Percentiles rank a stretch among this genome's conserved stretches.
Conservation (phyloP, 2,797 vertebrate genomes). For the Acestrorhynchus altus region DNA sequence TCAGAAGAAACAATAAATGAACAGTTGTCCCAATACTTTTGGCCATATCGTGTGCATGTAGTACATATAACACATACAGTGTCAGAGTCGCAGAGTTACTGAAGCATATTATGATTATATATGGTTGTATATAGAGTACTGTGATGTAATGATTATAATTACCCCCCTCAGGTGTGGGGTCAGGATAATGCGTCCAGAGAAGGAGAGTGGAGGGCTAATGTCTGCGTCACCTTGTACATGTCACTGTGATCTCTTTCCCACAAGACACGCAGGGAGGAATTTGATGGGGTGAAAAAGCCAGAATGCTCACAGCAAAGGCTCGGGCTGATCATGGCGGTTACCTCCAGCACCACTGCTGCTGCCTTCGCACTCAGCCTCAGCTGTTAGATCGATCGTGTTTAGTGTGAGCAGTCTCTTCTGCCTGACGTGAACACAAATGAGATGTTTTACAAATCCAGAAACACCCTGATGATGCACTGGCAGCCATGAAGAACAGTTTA, state of each 20-base stretch:
- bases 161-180: neutral
- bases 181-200: neutral
- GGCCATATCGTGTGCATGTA: too few species aligned
- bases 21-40: too few species aligned
- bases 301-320: neutral
- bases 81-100: too few species aligned
- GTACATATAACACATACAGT: too few species aligned
- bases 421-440: neutral
- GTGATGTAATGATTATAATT: too few species aligned
- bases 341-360: neutral
- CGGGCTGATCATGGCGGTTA: neutral
- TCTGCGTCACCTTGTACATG: slow-evolving; percentile 22
- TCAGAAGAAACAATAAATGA: too few species aligned
- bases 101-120: too few species aligned
- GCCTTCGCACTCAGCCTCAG: neutral
- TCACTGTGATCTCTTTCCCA: slow-evolving; percentile 16
- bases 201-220: slow-evolving; percentile 15
- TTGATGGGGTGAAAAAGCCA: slow-evolving; percentile 16
- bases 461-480: neutral
- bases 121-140: too few species aligned
- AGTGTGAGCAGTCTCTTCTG: neutral
- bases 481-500: neutral
- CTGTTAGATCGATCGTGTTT: neutral
- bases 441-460: neutral
- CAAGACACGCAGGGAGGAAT: neutral